Percentiles rank a stretch among this genome's conserved stretches.
Conservation (phyloP, 2,113 vertebrate species). For the Etheostoma cragini region DNA sequence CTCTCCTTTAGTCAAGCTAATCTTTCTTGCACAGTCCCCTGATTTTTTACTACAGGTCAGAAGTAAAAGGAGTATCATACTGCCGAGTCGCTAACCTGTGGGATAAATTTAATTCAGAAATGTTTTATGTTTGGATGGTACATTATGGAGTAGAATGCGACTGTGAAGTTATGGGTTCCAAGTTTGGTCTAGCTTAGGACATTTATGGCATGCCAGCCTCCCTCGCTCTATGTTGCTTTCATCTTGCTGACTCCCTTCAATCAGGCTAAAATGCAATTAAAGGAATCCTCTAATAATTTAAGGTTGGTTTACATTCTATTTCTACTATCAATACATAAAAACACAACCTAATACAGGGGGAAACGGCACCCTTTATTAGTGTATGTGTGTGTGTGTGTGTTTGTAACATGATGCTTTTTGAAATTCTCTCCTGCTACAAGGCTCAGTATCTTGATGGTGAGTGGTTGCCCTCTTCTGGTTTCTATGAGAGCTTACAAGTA, state of each 20-base stretch:
- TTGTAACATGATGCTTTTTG: not conserved
- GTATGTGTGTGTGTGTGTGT: not conserved
- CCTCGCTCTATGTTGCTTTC: not conserved
- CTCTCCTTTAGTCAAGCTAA: not conserved
- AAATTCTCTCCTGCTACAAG: no score
- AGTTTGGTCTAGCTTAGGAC: not conserved
- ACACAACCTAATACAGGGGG: no score
- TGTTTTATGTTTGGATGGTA: not conserved
- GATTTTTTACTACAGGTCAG: conserved; percentile 10
- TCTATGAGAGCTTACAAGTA: conserved; percentile 37
- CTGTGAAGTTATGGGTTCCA: conserved; percentile 8
- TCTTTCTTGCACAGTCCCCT: conserved; percentile 2
- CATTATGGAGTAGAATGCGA: not conserved
- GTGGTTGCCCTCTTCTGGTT: conserved; percentile 69
- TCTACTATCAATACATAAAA: not conserved
- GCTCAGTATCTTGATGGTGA: conserved; percentile 10
- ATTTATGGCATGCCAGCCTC: conserved; percentile 4
- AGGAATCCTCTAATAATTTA: conserved; percentile 9
- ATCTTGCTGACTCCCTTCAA: not conserved
- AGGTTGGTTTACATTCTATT: conserved; percentile 2
- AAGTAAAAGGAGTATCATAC: conserved; percentile 36
- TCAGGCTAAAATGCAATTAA: not conserved
- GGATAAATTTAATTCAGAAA: not conserved
- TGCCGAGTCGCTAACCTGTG: conserved; percentile 16
- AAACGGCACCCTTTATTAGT: not conserved